Percentiles rank a stretch among this genome's conserved stretches.
Evolutionary conservation across 2,888 invertebrate genomes (phyloP).

Genomic region (Oscheius sp.): DNA sequence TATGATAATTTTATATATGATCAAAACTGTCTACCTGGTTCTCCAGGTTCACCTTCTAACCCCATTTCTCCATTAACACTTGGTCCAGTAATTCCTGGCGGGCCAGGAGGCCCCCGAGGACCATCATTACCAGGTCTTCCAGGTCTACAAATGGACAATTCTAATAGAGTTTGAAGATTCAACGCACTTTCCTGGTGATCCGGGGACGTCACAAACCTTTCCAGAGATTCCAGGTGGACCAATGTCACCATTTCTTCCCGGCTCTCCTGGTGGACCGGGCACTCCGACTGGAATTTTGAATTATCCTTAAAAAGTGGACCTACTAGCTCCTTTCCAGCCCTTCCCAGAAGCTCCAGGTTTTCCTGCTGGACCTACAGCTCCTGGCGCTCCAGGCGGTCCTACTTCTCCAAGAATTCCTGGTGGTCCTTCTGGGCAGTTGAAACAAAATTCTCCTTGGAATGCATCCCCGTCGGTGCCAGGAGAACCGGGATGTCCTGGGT

Average conservation of each 20-base stretch:
- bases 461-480: conserved; percentile 3
- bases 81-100: neutral
- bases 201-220: neutral
- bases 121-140: too few species aligned
- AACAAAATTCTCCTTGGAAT: conserved; percentile 3
- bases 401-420: neutral
- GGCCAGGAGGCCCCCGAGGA: neutral
- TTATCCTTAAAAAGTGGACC: neutral
- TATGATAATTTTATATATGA: neutral
- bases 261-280: conserved; percentile 1
- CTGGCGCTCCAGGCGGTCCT: neutral
- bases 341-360: conserved; percentile 2
- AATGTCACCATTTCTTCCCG: neutral
- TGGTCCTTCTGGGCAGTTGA: conserved; percentile 10
- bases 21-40: neutral
- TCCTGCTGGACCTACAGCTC: neutral
- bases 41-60: neutral
- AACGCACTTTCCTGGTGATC: too few species aligned
- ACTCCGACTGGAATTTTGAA: too few species aligned
- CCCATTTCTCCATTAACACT: neutral
- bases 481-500: conserved; percentile 2
- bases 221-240: neutral
- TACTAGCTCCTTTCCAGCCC: conserved; percentile 11
- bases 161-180: too few species aligned
- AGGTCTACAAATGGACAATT: too few species aligned